Evolutionary conservation across 2,888 invertebrate genomes (phyloP).

Genomic region (Mongoloraphidia duomilia): DNA sequence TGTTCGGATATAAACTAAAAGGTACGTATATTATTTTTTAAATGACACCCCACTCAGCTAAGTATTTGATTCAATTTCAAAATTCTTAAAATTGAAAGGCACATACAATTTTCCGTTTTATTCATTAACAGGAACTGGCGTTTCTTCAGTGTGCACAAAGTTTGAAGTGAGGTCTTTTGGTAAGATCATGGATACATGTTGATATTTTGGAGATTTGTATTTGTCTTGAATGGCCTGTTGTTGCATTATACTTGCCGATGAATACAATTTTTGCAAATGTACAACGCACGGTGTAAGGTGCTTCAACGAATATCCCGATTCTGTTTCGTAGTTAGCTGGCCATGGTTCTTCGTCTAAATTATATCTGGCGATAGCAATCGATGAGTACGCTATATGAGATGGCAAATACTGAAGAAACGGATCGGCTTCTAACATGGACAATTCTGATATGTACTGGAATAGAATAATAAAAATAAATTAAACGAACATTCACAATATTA

Average conservation of each 20-base stretch:
- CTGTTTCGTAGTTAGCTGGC: conserved; percentile 46
- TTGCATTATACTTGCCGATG: conserved; percentile 45
- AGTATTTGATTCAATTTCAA: too few relatives aligned
- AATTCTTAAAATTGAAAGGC: too few relatives aligned
- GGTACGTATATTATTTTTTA: too few relatives aligned
- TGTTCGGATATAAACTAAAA: too few relatives aligned
- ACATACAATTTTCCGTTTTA: too few relatives aligned
- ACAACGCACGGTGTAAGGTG: conserved; percentile 53
- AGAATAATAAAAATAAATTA: conserved; percentile 12
- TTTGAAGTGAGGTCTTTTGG: conserved; percentile 3
- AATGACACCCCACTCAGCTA: too few relatives aligned
- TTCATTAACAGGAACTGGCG: too few relatives aligned
- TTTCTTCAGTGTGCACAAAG: neutral
- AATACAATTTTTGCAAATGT: conserved; percentile 54
- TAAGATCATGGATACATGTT: conserved; percentile 21
- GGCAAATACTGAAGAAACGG: conserved; percentile 70
- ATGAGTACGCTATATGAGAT: conserved; percentile 66
- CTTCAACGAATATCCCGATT: conserved; percentile 51
- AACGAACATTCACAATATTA: neutral
- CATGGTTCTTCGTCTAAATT: conserved; percentile 47
- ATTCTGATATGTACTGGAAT: conserved; percentile 65
- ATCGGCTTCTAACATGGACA: conserved; percentile 76
- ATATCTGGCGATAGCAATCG: conserved; percentile 68
- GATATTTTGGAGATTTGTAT: conserved; percentile 60
- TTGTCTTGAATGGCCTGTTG: conserved; percentile 85